Conservation (phyloP, 1,140 invertebrate genomes). For the Zaprionus nigranus region DNA sequence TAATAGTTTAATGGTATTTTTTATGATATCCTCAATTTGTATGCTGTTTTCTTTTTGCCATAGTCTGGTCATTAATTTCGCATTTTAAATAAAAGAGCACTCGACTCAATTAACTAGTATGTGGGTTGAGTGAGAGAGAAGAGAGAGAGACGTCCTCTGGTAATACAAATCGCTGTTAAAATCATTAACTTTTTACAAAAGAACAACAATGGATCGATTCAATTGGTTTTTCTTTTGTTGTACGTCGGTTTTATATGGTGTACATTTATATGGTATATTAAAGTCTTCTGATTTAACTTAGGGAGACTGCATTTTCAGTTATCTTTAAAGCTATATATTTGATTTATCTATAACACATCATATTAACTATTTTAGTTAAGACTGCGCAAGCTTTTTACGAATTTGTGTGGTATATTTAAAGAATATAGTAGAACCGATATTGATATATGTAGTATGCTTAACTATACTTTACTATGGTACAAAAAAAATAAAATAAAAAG, state of each 20-base stretch:
- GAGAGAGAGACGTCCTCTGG: not conserved
- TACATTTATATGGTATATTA: not conserved
- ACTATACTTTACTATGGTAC: too few species aligned
- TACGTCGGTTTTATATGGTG: not conserved
- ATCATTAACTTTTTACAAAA: slow-evolving; percentile 14
- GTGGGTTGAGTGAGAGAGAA: not conserved
- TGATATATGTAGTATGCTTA: too few species aligned
- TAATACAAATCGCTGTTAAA: slow-evolving; percentile 5
- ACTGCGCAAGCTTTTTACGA: too few species aligned
- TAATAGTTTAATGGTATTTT: slow-evolving; percentile 74
- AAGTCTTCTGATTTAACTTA: too few species aligned
- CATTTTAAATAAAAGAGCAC: slow-evolving; percentile 72
- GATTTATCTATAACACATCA: too few species aligned
- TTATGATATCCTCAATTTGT: not conserved
- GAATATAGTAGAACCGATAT: too few species aligned
- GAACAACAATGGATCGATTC: not conserved
- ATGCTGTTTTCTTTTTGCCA: slow-evolving; percentile 5
- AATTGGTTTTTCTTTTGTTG: not conserved
- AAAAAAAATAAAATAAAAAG: too few species aligned
- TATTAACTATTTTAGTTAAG: too few species aligned
- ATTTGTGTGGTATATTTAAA: too few species aligned
- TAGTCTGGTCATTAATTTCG: slow-evolving; percentile 67
- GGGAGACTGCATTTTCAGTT: not conserved
- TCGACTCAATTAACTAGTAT: slow-evolving; percentile 63
- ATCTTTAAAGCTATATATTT: too few species aligned